These are phyloP conservation scores for Pocillopora damicornis DNA, from an alignment of 64 coral and sea anemone species.

Conservation along the genomic window DNA sequence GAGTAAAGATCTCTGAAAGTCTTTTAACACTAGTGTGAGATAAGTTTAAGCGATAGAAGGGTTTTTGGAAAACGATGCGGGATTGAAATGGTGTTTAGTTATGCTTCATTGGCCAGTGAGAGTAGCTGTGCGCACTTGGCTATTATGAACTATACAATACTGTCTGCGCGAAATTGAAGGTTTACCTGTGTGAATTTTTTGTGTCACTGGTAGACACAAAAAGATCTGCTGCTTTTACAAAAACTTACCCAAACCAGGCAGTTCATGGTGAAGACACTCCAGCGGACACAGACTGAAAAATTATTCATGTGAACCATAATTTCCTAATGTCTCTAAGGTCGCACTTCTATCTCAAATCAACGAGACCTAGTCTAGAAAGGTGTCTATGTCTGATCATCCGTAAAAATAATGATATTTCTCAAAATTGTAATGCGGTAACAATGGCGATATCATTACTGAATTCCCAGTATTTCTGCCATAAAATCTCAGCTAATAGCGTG, in stretches of 20 bases:
- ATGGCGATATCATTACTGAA: background rate
- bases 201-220: background rate
- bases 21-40: background rate
- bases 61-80: background rate
- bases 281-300: slow-evolving; percentile 10
- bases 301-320: slow-evolving; percentile 38
- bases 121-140: no score
- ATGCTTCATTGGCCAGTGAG: no score
- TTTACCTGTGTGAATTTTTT: background rate
- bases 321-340: background rate
- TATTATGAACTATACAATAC: no score
- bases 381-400: background rate
- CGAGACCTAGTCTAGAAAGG: background rate
- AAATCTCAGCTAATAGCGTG: background rate
- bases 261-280: slow-evolving; percentile 20
- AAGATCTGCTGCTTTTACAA: background rate
- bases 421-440: background rate
- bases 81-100: background rate
- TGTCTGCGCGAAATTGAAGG: background rate
- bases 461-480: background rate
- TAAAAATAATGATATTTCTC: background rate
- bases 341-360: background rate
- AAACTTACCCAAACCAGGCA: slow-evolving; percentile 26
- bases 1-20: background rate
- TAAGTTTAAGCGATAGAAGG: no score